A percentile compares a stretch with the other conserved stretches of the same genome.
Evolutionary conservation across 1,140 invertebrate genomes (phyloP).

Genomic region (Ceratina calcarata): DNA sequence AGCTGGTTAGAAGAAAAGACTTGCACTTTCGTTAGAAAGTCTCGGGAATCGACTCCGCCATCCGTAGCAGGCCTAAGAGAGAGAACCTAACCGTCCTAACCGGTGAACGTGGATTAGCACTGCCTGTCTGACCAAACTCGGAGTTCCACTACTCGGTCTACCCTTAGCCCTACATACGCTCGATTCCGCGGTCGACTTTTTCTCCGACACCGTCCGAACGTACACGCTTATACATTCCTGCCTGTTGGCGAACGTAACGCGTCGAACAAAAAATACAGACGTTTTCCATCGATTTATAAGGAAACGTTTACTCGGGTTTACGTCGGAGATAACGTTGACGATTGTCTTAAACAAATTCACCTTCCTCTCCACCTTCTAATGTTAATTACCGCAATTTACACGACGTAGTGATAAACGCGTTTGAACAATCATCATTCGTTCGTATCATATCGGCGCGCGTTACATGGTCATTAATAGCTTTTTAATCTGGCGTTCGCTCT

Average conservation of each 20-base stretch:
- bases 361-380: background rate
- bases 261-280: too few species aligned
- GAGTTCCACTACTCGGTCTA: conserved; percentile 44
- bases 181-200: conserved; percentile 10
- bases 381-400: conserved; percentile 4
- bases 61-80: conserved; percentile 64
- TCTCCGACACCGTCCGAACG: background rate
- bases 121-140: conserved; percentile 58
- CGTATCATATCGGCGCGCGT: conserved; percentile 21
- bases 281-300: too few species aligned
- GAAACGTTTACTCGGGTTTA: too few species aligned
- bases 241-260: too few species aligned
- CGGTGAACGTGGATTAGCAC: conserved; percentile 48
- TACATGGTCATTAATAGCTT: conserved; percentile 49
- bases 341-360: background rate
- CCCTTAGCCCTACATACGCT: conserved; percentile 47
- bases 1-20: conserved; percentile 75
- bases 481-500: conserved; percentile 44
- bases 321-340: too few species aligned
- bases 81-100: conserved; percentile 28
- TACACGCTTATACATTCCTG: background rate
- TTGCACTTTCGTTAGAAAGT: conserved; percentile 81
- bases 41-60: conserved; percentile 73
- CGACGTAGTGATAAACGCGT: background rate
- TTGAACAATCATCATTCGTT: background rate